Evolutionary conservation across 2,888 invertebrate genomes (phyloP).

Genomic region (Esperia sulphurella): DNA sequence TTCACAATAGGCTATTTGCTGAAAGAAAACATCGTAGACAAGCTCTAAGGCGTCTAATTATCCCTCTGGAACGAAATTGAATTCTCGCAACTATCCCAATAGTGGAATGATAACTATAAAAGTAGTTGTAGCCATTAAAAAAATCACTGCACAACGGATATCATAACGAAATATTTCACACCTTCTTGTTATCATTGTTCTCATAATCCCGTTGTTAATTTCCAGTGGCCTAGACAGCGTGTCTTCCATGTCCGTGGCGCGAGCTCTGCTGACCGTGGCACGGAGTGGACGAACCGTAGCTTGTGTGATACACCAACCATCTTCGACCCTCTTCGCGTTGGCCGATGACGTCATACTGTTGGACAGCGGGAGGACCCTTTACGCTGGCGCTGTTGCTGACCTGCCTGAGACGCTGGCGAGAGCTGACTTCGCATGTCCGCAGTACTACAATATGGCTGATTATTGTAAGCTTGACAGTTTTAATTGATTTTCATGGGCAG

Average conservation of each 20-base stretch:
- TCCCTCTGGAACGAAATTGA: no score
- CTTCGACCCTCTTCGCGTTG: conserved; percentile 84
- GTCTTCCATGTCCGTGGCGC: conserved; percentile 83
- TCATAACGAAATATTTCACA: no score
- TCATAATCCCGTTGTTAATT: conserved; percentile 8
- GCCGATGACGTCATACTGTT: conserved; percentile 87
- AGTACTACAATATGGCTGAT: conserved; percentile 89
- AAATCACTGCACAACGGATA: no score
- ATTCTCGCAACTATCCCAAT: no score
- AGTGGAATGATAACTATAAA: no score
- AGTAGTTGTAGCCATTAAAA: no score
- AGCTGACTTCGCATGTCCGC: conserved; percentile 83
- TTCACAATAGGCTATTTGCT: no score
- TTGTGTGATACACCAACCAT: conserved; percentile 90
- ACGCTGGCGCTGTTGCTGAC: conserved; percentile 81
- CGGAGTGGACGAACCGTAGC: conserved; percentile 83
- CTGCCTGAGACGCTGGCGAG: conserved; percentile 79
- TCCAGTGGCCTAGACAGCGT: conserved; percentile 81
- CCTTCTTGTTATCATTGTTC: no score
- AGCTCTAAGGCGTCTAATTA: no score
- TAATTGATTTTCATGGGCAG: no score
- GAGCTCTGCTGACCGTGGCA: conserved; percentile 81
- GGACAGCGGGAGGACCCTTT: conserved; percentile 83
- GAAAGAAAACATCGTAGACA: no score
- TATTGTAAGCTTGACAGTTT: conserved; percentile 79